Evolutionary conservation across 1,140 invertebrate species (phyloP), one percentile per base, ranked within the genome.

Genomic region (Euglossa dilemma): DNA sequence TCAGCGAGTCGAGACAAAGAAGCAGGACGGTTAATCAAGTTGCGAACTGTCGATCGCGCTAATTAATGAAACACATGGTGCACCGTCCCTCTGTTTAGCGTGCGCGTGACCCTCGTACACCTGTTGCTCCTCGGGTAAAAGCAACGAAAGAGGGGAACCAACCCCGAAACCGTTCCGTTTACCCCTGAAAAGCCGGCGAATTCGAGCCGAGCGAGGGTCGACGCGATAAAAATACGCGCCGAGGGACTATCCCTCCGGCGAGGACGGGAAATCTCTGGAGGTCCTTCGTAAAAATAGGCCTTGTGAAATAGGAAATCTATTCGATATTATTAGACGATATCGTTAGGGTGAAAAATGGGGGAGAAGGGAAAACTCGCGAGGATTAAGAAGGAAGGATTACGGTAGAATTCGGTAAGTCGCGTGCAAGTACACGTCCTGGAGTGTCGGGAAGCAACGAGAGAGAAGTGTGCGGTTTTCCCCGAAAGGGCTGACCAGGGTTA

Each of bases 91-190:
- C 47, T 54, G 20, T 52, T 63, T 54, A 45, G 56, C 56, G 43
- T 64, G 50, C 63, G 54, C 80, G 80, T 59, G 80, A 83, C 12
- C 54, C 28, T 57, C 56, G 64, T 85, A 86, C 89, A 90, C 89
- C 89, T 90, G 89, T 90, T 90, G 89, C 89, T 57, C 66, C 43
- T 14, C 2, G n/a, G n/a, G n/a, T n/a, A 5, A 14, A 73, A 59
- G 57, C 56, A n/a, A 47, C 63, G 16, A 64, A 36, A 36, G 61
- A 25, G 43, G 63, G 73, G 63, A 25, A 18, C 23, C 11, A 45
- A 43, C 80, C 73, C 73, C 20, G n/a, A 2, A 9, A 4, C 6
- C 0, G 14, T 43, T 3, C 54, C 45, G 16, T 28, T 63, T 28
- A 69, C 64, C 70, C 28, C 74, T 16, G 54, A n/a, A 70, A 50